These are phyloP conservation scores for Drosophila navojoa DNA, from an alignment of 1,140 invertebrate genomes.

Conservation along the genomic window DNA sequence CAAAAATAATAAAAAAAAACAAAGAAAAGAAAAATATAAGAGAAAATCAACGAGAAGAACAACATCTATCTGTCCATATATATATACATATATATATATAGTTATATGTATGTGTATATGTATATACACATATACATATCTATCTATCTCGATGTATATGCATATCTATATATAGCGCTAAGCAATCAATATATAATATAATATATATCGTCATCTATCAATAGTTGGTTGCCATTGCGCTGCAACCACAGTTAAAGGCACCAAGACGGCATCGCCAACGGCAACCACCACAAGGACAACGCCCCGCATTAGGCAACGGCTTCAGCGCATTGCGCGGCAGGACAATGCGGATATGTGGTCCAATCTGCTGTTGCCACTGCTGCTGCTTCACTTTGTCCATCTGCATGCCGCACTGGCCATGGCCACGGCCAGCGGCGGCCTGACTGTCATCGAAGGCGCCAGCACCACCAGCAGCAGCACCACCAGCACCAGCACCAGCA, in stretches of 20 bases:
- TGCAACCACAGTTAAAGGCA: conserved; percentile 72
- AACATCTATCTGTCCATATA: background rate
- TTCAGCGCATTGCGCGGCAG: conserved; percentile 24
- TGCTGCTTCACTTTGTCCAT: conserved; percentile 40
- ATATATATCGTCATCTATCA: conserved; percentile 8
- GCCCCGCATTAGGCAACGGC: conserved; percentile 3
- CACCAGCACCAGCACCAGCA: conserved; percentile 27
- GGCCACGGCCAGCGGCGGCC: conserved; percentile 52
- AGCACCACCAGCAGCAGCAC: conserved; percentile 27
- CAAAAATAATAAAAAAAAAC: background rate
- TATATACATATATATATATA: too few relatives aligned
- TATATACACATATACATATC: too few relatives aligned
- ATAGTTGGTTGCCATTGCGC: conserved; percentile 72
- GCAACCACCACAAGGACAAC: conserved; percentile 10
- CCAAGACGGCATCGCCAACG: conserved; percentile 57
- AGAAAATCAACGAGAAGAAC: background rate
- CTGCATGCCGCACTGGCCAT: conserved; percentile 44
- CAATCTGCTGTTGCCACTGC: conserved; percentile 57
- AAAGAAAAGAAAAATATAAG: too few relatives aligned
- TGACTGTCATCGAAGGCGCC: conserved; percentile 49
- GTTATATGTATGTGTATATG: too few relatives aligned
- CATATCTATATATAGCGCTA: too few relatives aligned
- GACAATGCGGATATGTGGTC: conserved; percentile 56
- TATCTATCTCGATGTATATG: too few relatives aligned
- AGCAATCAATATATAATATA: too few relatives aligned